These are phyloP conservation scores for Ophion obscuratus DNA, from an alignment of 2,888 invertebrate genomes.

Conservation along the genomic window DNA sequence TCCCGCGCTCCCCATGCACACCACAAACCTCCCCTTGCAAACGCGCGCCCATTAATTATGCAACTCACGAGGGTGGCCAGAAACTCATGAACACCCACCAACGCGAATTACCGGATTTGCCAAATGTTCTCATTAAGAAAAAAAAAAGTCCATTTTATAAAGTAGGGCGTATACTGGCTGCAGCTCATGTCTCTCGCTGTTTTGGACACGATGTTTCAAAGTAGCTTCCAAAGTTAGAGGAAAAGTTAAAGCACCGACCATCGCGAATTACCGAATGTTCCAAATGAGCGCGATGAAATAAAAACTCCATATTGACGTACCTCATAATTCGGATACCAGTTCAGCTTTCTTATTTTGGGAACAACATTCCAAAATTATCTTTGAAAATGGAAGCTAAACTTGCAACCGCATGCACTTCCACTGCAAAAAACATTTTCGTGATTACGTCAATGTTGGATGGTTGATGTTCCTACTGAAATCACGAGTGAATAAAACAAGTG, in stretches of 20 bases:
- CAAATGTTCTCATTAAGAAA: constrained; percentile 19
- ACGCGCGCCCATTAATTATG: constrained; percentile 75
- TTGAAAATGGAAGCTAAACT: background rate
- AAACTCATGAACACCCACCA: constrained; percentile 47
- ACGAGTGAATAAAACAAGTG: background rate
- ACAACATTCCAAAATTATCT: background rate
- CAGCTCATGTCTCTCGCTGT: background rate
- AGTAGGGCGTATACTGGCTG: background rate
- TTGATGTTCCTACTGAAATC: background rate
- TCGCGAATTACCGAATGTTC: constrained; percentile 65
- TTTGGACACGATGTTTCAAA: background rate
- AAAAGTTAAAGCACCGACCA: constrained; percentile 20
- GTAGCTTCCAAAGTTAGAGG: background rate
- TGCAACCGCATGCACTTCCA: background rate
- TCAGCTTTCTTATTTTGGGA: background rate
- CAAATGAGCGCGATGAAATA: constrained; percentile 23
- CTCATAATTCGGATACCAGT: background rate
- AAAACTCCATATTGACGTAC: constrained; percentile 11
- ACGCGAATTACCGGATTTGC: constrained; percentile 66
- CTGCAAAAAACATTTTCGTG: background rate
- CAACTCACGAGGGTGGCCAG: constrained; percentile 70
- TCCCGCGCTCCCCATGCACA: constrained; percentile 30
- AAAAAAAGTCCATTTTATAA: constrained; percentile 13
- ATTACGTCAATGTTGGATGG: constrained; percentile 17
- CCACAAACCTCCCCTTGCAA: constrained; percentile 26